A percentile compares a stretch with the other conserved stretches of the same genome.
These are phyloP conservation scores for Sinodicranocentrus sp. DNA, from an alignment of 2,888 invertebrate genomes.

Conservation along the genomic window DNA sequence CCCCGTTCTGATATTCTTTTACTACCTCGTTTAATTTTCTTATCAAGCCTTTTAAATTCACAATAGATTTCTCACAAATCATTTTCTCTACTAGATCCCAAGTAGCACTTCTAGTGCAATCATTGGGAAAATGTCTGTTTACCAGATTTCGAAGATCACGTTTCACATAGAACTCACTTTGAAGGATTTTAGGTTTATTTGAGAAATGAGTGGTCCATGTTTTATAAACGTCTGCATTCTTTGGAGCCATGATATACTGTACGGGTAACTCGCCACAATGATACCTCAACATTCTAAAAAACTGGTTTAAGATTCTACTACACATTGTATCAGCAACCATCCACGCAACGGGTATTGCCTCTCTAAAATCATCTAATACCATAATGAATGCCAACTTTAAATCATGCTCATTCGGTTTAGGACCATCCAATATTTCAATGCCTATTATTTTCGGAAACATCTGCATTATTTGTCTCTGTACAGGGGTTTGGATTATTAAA, in stretches of 20 bases:
- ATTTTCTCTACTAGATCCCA: conserved; percentile 50
- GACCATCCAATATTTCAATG: conserved; percentile 70
- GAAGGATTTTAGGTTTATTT: conserved; percentile 61
- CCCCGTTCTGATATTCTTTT: conserved; percentile 28
- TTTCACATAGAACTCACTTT: conserved; percentile 66
- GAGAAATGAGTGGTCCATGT: conserved; percentile 69
- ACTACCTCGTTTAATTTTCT: conserved; percentile 38
- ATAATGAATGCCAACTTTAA: conserved; percentile 66
- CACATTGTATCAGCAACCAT: conserved; percentile 66
- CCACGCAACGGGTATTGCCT: conserved; percentile 74
- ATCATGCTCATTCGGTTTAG: conserved; percentile 51
- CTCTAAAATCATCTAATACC: conserved; percentile 73
- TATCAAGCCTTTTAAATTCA: conserved; percentile 22
- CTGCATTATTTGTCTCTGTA: conserved; percentile 73
- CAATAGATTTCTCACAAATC: conserved; percentile 5
- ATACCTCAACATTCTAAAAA: conserved; percentile 57
- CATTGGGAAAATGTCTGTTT: conserved; percentile 65
- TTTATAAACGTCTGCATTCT: conserved; percentile 48
- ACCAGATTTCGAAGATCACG: conserved; percentile 68
- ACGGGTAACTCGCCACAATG: conserved; percentile 69
- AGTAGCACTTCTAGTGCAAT: conserved; percentile 23
- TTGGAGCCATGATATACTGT: conserved; percentile 69
- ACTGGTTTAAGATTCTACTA: conserved; percentile 55
- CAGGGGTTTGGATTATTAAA: conserved; percentile 73
- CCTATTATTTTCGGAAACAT: conserved; percentile 69